Conservation (phyloP, 2,797 vertebrate species). For the Lepilemur ruficaudatus region DNA sequence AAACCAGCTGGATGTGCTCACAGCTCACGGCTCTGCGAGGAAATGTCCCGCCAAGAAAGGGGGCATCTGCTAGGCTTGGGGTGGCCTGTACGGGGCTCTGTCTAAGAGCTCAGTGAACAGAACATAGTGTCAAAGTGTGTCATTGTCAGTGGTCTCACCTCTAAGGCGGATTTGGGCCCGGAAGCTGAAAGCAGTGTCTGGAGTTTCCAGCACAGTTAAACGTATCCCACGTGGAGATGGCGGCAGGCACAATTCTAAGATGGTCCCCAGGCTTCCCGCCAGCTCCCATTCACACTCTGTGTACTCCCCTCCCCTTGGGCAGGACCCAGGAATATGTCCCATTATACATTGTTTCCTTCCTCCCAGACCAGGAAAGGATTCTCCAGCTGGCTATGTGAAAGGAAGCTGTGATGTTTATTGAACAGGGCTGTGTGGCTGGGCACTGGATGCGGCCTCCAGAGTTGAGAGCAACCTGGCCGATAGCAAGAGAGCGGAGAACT, state of each 20-base stretch:
- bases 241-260: background rate
- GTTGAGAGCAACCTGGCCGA: too few relatives aligned
- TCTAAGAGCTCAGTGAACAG: background rate
- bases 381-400: background rate
- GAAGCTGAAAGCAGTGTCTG: background rate
- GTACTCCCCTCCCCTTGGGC: background rate
- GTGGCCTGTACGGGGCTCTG: background rate
- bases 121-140: too few relatives aligned
- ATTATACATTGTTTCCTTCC: background rate
- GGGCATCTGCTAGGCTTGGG: background rate
- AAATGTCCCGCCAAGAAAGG: background rate
- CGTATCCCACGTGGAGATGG: too few relatives aligned
- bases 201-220: background rate
- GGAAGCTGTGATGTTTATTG: background rate
- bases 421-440: background rate
- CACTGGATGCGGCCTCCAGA: background rate
- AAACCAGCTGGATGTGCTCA: background rate
- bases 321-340: background rate
- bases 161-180: background rate
- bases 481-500: too few relatives aligned
- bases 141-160: background rate
- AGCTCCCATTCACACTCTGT: background rate
- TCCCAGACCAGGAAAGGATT: rapidly evolving
- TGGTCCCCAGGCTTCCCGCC: background rate
- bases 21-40: background rate